These are phyloP conservation scores for Allobates femoralis DNA, from an alignment of 2,797 vertebrate genomes.

Conservation along the genomic window DNA sequence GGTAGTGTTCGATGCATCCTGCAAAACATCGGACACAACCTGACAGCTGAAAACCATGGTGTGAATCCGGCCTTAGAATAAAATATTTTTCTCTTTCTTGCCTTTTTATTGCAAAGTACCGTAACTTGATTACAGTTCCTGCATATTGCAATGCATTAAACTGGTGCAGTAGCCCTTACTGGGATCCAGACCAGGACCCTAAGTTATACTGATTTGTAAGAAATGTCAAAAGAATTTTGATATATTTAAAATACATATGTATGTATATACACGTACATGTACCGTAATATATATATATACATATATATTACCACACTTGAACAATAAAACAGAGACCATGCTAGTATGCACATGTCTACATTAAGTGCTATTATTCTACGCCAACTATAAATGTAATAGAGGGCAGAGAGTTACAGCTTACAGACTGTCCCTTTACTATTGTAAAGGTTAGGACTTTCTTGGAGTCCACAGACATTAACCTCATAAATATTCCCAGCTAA, in stretches of 20 bases:
- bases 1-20: too few relatives aligned
- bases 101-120: too few relatives aligned
- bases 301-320: slow-evolving; percentile 45
- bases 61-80: too few relatives aligned
- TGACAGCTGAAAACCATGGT: too few relatives aligned
- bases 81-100: too few relatives aligned
- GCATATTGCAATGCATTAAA: not conserved
- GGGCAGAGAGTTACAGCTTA: slow-evolving; percentile 61
- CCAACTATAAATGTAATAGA: slow-evolving; percentile 68
- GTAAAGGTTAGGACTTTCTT: slow-evolving; percentile 80
- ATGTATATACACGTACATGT: too few relatives aligned
- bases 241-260: too few relatives aligned
- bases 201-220: too few relatives aligned
- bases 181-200: not conserved
- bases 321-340: slow-evolving; percentile 60
- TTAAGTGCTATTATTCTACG: slow-evolving; percentile 66
- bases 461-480: slow-evolving; percentile 82
- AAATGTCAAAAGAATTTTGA: too few relatives aligned
- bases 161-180: not conserved
- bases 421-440: slow-evolving; percentile 65
- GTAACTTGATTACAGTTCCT: too few relatives aligned
- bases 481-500: slow-evolving; percentile 93
- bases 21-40: too few relatives aligned
- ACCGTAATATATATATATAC: not conserved
- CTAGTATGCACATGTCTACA: slow-evolving; percentile 61